These are phyloP conservation scores for Cylloceria caligata DNA, from an alignment of 2,888 invertebrate genomes.

Conservation along the genomic window DNA sequence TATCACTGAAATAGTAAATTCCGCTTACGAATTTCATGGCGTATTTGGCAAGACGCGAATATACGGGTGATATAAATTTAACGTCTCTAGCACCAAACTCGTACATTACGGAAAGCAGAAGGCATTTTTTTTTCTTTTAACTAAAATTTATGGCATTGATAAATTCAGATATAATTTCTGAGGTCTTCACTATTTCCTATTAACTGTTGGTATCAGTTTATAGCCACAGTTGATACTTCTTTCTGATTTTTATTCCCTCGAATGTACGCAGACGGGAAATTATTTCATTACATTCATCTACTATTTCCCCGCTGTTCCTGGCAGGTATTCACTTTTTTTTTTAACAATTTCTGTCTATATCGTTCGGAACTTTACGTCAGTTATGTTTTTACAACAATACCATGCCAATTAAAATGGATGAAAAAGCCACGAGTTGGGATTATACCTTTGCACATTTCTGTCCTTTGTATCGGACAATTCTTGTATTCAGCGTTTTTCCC, in stretches of 20 bases:
- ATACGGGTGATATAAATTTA: conserved; percentile 22
- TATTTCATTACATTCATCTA: neutral
- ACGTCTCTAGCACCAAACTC: neutral
- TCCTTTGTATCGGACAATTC: too few species aligned
- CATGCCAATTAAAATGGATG: too few species aligned
- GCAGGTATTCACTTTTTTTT: neutral
- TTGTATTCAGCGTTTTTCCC: too few species aligned
- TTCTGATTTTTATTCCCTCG: neutral
- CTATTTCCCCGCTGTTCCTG: neutral
- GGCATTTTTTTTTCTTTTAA: neutral
- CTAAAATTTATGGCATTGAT: neutral
- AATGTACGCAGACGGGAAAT: neutral
- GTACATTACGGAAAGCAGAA: neutral
- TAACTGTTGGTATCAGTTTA: too few species aligned
- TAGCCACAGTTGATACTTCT: neutral
- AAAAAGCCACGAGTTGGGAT: too few species aligned
- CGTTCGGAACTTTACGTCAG: too few species aligned
- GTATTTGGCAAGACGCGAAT: conserved; percentile 24
- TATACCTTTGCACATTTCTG: too few species aligned
- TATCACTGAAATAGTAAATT: conserved; percentile 23
- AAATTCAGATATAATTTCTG: too few species aligned
- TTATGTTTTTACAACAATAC: too few species aligned
- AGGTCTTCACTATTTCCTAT: too few species aligned
- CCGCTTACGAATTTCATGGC: neutral
- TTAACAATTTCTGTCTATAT: neutral